Evolutionary conservation across 1,140 invertebrate genomes (phyloP).

Genomic region (Apolygus lucorum): DNA sequence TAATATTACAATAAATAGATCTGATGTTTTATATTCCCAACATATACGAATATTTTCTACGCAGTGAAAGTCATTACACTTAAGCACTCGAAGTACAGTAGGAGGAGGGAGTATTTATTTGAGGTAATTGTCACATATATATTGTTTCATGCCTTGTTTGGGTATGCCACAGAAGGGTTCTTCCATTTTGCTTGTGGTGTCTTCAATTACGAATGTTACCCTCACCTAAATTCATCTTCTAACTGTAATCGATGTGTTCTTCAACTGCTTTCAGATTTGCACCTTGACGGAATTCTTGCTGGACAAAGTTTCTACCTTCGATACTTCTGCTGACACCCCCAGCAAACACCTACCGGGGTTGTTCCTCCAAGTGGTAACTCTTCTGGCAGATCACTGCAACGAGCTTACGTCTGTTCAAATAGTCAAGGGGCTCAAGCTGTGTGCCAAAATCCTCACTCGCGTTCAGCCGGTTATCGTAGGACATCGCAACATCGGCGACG

Average conservation of each 20-base stretch:
- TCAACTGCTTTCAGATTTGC: constrained; percentile 48
- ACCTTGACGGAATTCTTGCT: constrained; percentile 66
- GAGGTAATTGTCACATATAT: neutral
- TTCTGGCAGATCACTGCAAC: constrained; percentile 50
- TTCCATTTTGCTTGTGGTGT: neutral
- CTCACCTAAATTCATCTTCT: constrained; percentile 5
- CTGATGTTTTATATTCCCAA: neutral
- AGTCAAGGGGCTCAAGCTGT: constrained; percentile 53
- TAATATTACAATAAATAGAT: neutral
- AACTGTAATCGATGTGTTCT: neutral
- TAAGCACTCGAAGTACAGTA: neutral
- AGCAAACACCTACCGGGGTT: constrained; percentile 67
- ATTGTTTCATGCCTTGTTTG: neutral
- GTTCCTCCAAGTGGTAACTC: constrained; percentile 54
- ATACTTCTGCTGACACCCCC: constrained; percentile 71
- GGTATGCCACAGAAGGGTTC: neutral
- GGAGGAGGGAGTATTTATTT: neutral
- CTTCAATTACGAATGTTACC: no score
- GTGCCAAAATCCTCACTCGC: constrained; percentile 65
- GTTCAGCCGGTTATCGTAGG: constrained; percentile 50
- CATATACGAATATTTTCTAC: neutral
- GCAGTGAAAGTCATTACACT: neutral
- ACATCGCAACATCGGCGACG: constrained; percentile 18
- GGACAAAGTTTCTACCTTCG: constrained; percentile 62
- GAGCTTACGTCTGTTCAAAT: constrained; percentile 54